Conservation (phyloP, 2,888 invertebrate species). For the Mimas tiliae region DNA sequence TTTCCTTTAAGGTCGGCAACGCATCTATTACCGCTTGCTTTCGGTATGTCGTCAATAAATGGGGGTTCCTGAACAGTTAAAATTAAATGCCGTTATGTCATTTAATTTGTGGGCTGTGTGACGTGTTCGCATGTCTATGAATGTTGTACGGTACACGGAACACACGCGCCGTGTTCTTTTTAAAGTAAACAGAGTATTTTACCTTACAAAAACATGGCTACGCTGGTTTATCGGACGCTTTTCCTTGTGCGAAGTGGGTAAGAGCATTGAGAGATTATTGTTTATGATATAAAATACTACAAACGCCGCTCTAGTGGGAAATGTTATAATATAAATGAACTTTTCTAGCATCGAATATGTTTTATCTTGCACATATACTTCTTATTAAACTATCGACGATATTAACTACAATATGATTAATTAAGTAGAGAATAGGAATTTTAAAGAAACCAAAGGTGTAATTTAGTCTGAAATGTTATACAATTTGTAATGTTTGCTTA, state of each 20-base stretch:
- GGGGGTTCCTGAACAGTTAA: slow-evolving; percentile 18
- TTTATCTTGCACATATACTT: too few relatives aligned
- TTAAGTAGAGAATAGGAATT: too few relatives aligned
- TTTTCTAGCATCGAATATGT: too few relatives aligned
- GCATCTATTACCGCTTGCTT: slow-evolving; percentile 10
- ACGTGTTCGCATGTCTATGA: slow-evolving; percentile 20
- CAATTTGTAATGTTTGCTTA: too few relatives aligned
- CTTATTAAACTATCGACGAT: too few relatives aligned
- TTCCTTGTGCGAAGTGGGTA: background rate
- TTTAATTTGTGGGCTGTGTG: background rate
- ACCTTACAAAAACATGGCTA: slow-evolving; percentile 6
- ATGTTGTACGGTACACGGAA: slow-evolving; percentile 14
- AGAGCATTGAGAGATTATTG: background rate
- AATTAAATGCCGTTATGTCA: slow-evolving; percentile 11
- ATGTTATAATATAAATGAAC: too few relatives aligned
- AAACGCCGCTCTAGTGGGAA: too few relatives aligned
- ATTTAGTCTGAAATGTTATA: too few relatives aligned
- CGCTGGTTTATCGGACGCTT: background rate
- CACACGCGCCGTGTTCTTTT: slow-evolving; percentile 5
- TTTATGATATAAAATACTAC: too few relatives aligned
- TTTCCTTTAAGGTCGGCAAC: too few relatives aligned
- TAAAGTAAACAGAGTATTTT: slow-evolving; percentile 13
- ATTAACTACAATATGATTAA: too few relatives aligned
- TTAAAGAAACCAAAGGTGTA: too few relatives aligned
- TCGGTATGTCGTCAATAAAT: slow-evolving; percentile 2